Conservation (phyloP, 92 coral and sea anemone genomes). For the Metridium senile region DNA sequence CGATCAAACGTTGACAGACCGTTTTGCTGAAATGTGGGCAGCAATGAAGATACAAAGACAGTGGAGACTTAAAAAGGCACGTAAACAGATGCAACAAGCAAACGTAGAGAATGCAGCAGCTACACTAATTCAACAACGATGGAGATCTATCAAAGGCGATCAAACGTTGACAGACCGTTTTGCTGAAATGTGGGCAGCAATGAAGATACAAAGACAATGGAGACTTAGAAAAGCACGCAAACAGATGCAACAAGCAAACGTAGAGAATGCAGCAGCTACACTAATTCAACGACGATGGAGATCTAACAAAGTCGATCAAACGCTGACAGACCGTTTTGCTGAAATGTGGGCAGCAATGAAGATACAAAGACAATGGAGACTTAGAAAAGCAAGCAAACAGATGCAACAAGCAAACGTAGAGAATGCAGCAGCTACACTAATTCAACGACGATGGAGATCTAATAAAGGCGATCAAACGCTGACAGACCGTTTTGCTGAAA, state of each 20-base stretch:
- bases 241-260: background rate
- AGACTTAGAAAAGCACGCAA: background rate
- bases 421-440: background rate
- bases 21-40: background rate
- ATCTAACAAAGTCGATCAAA: background rate
- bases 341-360: background rate
- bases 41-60: background rate
- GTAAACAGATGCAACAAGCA: background rate
- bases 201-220: background rate
- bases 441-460: background rate
- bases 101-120: background rate
- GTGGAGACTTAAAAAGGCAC: background rate
- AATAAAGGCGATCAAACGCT: background rate
- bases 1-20: background rate
- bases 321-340: background rate
- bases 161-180: background rate
- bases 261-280: background rate
- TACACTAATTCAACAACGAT: background rate
- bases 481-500: background rate
- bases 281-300: background rate
- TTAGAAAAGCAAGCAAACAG: background rate
- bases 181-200: background rate
- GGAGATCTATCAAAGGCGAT: background rate
- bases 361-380: background rate
- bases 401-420: background rate